Percentiles rank a stretch among this genome's conserved stretches.
Evolutionary conservation across 2,113 vertebrate species (phyloP).

Genomic region (Pituophis catenifer): DNA sequence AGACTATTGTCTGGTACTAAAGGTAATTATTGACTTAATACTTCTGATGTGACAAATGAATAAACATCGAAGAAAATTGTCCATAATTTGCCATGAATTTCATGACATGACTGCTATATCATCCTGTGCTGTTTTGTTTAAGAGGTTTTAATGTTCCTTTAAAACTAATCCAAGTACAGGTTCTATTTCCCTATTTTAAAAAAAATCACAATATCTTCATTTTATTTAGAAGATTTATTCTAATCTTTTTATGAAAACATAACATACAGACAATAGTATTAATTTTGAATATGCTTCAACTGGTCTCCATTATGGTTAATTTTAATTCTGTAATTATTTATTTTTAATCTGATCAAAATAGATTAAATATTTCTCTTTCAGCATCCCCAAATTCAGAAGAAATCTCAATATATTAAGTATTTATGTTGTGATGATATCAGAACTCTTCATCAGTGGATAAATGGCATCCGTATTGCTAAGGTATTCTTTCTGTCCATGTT

Average conservation of each 20-base stretch:
- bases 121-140: background rate
- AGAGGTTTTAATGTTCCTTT: background rate
- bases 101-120: background rate
- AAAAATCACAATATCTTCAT: background rate
- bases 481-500: constrained; percentile 60
- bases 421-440: constrained; percentile 94
- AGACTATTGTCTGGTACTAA: constrained; percentile 93
- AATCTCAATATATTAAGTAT: constrained; percentile 98
- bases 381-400: constrained; percentile 99
- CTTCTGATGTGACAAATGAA: background rate
- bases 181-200: background rate
- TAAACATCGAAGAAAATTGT: background rate
- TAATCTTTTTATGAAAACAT: background rate
- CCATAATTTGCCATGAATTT: background rate
- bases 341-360: constrained; percentile 2
- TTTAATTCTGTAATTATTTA: background rate
- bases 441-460: constrained; percentile 97
- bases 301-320: background rate
- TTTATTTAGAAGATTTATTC: background rate
- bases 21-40: constrained; percentile 71
- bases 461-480: constrained; percentile 95
- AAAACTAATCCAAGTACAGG: background rate
- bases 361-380: constrained; percentile 50
- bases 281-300: background rate
- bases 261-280: background rate